Evolutionary conservation across 2,888 invertebrate genomes (phyloP), one percentile per base, ranked within the genome.

Genomic region (Polylopha cassiicola): DNA sequence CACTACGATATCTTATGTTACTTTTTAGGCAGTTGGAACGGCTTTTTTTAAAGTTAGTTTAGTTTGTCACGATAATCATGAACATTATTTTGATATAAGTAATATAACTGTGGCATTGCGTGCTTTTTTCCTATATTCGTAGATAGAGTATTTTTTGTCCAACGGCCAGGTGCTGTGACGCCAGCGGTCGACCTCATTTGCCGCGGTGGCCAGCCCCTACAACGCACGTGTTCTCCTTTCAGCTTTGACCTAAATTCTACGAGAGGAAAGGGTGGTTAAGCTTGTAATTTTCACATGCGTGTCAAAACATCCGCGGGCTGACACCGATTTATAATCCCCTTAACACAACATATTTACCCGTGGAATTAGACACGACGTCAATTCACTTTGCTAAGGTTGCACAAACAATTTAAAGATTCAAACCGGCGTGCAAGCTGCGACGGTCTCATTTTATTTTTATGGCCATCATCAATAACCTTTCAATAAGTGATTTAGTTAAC

Each of bases 221-320:
- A 66, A 62, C 60, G 58, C 62, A 62, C 64, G 58, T 62, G 58
- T 61, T 58, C 61, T 52, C 45, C 50, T 34, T 39, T 34, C 55
- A 55, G 58, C 57, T 65, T 49, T 76, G 80, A 78, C 78, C 78
- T 66, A 77, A 62, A 71, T 66, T 55, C 51, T 51, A 43, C 43
- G 45, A 50, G 48, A 61, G 51, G 46, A 53, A 54, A 49, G 53
- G 56, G 52, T 55, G 51, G 46, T 45, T 36, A 26, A 30, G 24
- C 45, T 46, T 43, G 45, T 46, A 50, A 48, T 54, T 47, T 50
- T 43, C 22, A 37, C 37, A 37, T 44, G 13, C 49, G 43, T 39
- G 45, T 37, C 44, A 33, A 42, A 41, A 44, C 43, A 42, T 47
- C 46, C 39, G 37, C 37, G 31, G 41, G 28, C 32, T 39, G 44